phyloP scores from a whole-genome alignment of 2,797 vertebrate genomes.

The Uromys caudimaculatus region DNA sequence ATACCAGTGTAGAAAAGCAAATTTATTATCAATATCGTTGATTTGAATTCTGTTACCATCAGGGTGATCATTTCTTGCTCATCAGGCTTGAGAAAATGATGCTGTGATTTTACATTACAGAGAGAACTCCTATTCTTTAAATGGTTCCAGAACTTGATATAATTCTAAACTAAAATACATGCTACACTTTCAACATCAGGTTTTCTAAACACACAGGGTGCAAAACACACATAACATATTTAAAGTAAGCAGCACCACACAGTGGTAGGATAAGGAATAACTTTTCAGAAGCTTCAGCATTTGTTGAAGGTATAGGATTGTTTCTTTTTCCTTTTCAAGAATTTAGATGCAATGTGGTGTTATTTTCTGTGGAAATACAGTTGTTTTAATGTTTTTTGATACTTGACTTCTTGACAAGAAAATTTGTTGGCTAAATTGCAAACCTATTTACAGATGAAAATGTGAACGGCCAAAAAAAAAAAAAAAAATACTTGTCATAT shows the following conservation, averaged over 20 bases:
- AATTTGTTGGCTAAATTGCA: constrained; percentile 41
- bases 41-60: background rate
- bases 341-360: background rate
- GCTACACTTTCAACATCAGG: background rate
- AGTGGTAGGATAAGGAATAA: background rate
- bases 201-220: background rate
- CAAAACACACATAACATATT: background rate
- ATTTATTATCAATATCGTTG: background rate
- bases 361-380: constrained; percentile 11
- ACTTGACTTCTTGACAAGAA: constrained; percentile 48
- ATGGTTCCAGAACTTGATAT: background rate
- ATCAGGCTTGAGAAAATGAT: background rate
- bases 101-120: constrained; percentile 2
- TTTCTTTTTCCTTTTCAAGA: constrained; percentile 28
- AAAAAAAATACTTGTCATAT: constrained; percentile 59
- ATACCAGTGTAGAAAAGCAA: background rate
- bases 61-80: background rate
- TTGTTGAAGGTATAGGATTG: background rate
- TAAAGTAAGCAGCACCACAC: constrained; percentile 64
- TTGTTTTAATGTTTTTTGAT: constrained; percentile 26
- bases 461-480: constrained; percentile 59
- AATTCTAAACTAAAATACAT: background rate
- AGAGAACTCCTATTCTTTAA: background rate
- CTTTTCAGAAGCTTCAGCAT: background rate
- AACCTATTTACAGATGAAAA: constrained; percentile 68